Base-by-base conservation (phyloP, 2,888 invertebrate genomes). In the Myathropa florea region DNA sequence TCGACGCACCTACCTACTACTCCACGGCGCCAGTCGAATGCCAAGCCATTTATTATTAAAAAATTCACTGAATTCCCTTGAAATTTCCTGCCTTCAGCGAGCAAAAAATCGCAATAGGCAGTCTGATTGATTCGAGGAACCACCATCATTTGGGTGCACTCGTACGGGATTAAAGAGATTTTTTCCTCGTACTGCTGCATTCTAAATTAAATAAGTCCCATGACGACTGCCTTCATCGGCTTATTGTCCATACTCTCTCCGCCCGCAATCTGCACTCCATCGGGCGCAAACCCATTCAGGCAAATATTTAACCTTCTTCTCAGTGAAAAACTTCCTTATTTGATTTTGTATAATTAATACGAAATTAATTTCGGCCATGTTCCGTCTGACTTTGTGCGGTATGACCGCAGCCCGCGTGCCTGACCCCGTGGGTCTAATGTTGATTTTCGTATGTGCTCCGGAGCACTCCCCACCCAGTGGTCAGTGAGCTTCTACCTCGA, bases 291-390 rank as follows among this genome's bases (percentile, higher is more conserved):
- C 46, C 63, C 78, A 21, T 28, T 36, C 21, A 60, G 64, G 76
- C 61, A 78, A 86, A 86, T 86, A 86, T 86, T 86, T 86, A 75
- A 71, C 46, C n/a, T 70, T 75, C 12, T 65, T 30, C 57, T 83
- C 75, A 79, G 70, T 75, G 12, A 36, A 70, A 77, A 61, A 75
- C 36, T 53, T 23, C 57, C 21, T 61, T 86, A 86, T 86, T 86
- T 86, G 86, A 83, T 86, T 83, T 83, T 78, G 83, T 79, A 86
- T 83, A 86, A 83, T 86, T 86, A 86, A 86, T 86, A 71, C 36
- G 78, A 79, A 86, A 83, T 86, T 86, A 86, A 86, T 86, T 65
- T 83, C 57, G 63, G 68, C 23, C 71, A 60, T 61, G 53, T 60
- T 65, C 46, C 39, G 55, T 57, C 68, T 6, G 30, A 80, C 59